Base-by-base conservation (phyloP, 2,113 vertebrate genomes). In the Podarcis muralis region DNA sequence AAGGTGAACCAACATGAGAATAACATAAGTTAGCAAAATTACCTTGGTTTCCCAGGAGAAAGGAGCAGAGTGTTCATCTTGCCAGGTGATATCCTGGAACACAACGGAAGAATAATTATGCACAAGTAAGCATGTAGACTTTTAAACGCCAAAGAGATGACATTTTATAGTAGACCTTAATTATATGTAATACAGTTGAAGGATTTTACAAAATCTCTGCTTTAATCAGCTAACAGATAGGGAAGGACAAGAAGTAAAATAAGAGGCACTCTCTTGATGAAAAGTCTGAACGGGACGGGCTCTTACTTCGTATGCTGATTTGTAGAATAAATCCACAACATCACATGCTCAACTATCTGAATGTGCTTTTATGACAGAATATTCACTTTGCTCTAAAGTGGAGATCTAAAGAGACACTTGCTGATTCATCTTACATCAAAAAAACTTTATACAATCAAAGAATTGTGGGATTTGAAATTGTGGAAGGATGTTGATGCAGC, bases 31-130 rank as follows among this genome's bases (percentile, higher is more conserved):
- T 23, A 85, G 86, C 74, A 89, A 69, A 96, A 95, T 97, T 97
- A 99, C 99, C 98, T 97, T 99, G 0, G 99, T 99, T 96, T 99
- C 99, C 99, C 99, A 99, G 66, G 99, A 99, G 96, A 99, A 99
- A 0, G 99, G 99, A 62, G 99, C 98, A 0, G 99, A 99, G 87
- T 99, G 99, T 92, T 99, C 99, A 96, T 99, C 99, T 95, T 99
- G 98, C 99, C 99, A 99, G 91, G 98, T 99, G 75, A 99, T 97
- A 83, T 99, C 99, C 99, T 99, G 90, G 91, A 98, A 96, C 86
- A 93, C 92, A 95, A 96, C 87, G 72, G 35, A 94, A 96, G 86
- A 95, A 91, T 93, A 72, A 96, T 75, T 90, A 15, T 89, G 23
- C 95, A 90, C 62, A 86, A 83, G 92, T 76, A 53, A 89, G 75